Conservation (phyloP, 2,888 invertebrate species). For the Dinocampus coccinellae region DNA sequence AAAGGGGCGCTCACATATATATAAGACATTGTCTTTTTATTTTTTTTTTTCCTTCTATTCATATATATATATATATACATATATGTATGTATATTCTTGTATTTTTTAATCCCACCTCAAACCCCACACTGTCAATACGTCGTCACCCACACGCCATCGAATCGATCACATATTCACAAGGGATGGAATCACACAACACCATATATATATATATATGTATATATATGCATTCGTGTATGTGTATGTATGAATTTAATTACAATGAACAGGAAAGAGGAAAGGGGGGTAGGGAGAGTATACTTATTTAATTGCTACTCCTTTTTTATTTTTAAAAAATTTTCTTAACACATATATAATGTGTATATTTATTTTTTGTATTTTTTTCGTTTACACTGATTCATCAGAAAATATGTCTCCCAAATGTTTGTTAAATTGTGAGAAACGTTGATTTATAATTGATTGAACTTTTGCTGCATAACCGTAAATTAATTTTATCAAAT, state of each 20-base stretch:
- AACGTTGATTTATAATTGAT: neutral
- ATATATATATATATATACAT: no score
- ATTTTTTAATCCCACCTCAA: slow-evolving; percentile 45
- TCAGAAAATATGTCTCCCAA: slow-evolving; percentile 69
- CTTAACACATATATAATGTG: no score
- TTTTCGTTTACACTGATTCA: slow-evolving; percentile 37
- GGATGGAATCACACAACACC: neutral
- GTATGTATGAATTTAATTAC: slow-evolving; percentile 16
- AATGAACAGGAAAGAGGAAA: neutral
- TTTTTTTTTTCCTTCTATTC: neutral
- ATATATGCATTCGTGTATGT: slow-evolving; percentile 20
- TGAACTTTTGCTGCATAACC: neutral
- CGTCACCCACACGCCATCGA: slow-evolving; percentile 58
- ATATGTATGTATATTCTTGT: slow-evolving; percentile 18
- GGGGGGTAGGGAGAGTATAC: no score
- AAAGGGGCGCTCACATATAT: slow-evolving; percentile 67
- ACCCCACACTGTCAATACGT: slow-evolving; percentile 45
- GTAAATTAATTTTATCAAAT: neutral
- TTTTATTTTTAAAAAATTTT: no score
- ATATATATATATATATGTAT: slow-evolving; percentile 19
- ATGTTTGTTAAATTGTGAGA: slow-evolving; percentile 37
- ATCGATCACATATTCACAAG: slow-evolving; percentile 18
- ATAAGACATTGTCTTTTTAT: slow-evolving; percentile 48
- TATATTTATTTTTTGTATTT: neutral
- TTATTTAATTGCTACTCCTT: neutral